A percentile compares a stretch with the other conserved stretches of the same genome.
phyloP scores from a whole-genome alignment of 2,888 invertebrate genomes.

The Spicauda simplicius region DNA sequence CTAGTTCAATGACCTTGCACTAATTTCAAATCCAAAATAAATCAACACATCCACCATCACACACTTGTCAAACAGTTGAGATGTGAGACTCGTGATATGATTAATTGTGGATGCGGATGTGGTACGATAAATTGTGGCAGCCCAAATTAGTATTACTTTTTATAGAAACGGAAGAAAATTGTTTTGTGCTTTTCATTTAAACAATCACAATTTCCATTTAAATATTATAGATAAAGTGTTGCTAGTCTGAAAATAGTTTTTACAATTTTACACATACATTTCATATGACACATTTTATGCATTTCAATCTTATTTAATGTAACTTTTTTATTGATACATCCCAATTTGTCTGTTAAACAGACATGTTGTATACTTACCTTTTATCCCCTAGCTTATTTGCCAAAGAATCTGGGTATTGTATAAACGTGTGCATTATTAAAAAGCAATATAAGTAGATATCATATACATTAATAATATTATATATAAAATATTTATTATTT shows the following conservation, averaged over 20 bases:
- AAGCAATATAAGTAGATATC: conserved; percentile 15
- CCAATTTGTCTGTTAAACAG: conserved; percentile 5
- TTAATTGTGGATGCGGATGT: too few species aligned
- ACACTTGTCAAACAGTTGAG: too few species aligned
- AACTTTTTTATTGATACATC: not conserved
- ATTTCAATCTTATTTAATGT: not conserved
- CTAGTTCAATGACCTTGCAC: too few species aligned
- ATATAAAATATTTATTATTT: conserved; percentile 47
- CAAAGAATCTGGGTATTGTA: conserved; percentile 18
- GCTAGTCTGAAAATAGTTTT: not conserved
- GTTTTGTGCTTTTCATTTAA: too few species aligned
- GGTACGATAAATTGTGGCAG: too few species aligned
- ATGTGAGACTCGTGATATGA: too few species aligned
- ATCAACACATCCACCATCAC: too few species aligned
- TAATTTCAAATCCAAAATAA: too few species aligned
- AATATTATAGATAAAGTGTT: too few species aligned
- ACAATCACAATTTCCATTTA: too few species aligned
- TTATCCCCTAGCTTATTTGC: conserved; percentile 7
- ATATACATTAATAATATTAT: conserved; percentile 20
- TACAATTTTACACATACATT: not conserved
- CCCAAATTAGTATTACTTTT: too few species aligned
- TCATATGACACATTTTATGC: not conserved
- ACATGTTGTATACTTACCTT: conserved; percentile 2
- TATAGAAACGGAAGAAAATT: too few species aligned
- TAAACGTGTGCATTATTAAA: conserved; percentile 15